These are phyloP conservation scores for Euura lappo DNA, from an alignment of 1,140 invertebrate species.

Conservation along the genomic window DNA sequence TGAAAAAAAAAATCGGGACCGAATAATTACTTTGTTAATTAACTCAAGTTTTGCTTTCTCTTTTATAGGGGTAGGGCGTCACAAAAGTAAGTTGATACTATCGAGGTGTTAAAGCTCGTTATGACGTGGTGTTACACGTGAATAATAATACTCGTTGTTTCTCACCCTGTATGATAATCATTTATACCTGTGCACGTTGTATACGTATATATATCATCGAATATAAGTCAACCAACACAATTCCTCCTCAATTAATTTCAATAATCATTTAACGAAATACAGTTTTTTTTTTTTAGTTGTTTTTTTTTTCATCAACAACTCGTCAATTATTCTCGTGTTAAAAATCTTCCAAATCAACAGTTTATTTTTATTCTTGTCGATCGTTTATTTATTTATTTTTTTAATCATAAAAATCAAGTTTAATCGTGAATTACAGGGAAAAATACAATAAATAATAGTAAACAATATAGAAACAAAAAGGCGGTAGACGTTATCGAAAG, in stretches of 20 bases:
- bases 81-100: slow-evolving; percentile 59
- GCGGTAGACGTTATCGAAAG: too few species aligned
- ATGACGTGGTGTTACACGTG: slow-evolving; percentile 41
- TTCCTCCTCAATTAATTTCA: slow-evolving; percentile 25
- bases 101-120: slow-evolving; percentile 38
- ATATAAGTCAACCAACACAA: not conserved
- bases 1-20: slow-evolving; percentile 21
- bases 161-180: not conserved
- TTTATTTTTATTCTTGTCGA: too few species aligned
- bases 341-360: too few species aligned
- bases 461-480: too few species aligned
- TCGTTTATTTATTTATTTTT: too few species aligned
- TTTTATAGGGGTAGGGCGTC: slow-evolving; percentile 63
- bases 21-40: slow-evolving; percentile 20
- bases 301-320: slow-evolving; percentile 11
- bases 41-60: slow-evolving; percentile 52
- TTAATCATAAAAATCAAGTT: too few species aligned
- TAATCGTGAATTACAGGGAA: too few species aligned
- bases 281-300: slow-evolving; percentile 31
- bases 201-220: slow-evolving; percentile 1
- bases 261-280: slow-evolving; percentile 41
- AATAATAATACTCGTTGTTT: slow-evolving; percentile 46
- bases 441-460: too few species aligned
- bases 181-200: slow-evolving; percentile 3
- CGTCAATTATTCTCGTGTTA: too few species aligned